Evolutionary conservation across 2,113 vertebrate genomes (phyloP), one percentile per base, ranked within the genome.

Genomic region (Heliornis fulica): DNA sequence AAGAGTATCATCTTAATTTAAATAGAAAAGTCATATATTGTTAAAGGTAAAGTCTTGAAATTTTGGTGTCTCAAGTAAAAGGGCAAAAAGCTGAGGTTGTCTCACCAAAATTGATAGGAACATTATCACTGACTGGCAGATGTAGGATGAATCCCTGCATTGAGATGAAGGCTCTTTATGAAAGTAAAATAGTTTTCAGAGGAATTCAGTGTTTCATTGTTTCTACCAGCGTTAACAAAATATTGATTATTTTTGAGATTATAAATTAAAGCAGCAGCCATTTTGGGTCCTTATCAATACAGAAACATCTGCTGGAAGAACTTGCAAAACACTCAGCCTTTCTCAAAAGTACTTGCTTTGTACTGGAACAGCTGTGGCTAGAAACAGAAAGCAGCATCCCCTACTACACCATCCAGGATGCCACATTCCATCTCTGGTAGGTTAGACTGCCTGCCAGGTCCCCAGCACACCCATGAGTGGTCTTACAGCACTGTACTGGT

Each of bases 401-500:
- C 28, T 61, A 0, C 57, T 28, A 5, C 31, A 2, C 34, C 69
- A 21, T 32, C 43, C 22, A 9, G 29, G 76, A 40, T 68, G 36
- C 7, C 3, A 7, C 17, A 5, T 34, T 23, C 48, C 15, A 11
- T 16, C 40, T 36, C 41, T 16, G 14, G 12, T 16, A 2, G 2
- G n/a, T 63, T 12, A 22, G 31, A 5, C 10, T 77, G 68, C n/a
- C 59, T 60, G 43, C 17, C 51, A 29, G 21, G 14, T n/a, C n/a
- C 74, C 63, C 79, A 74, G 50, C 54, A n/a, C 10, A 2, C 11
- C 19, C 54, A 16, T 41, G 36, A 86, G n/a, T 79, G 48, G 32
- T 12, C 57, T 61, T 32, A 61, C 13, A 46, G 66, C 17, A 13
- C 66, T 17, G 38, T 13, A 18, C 51, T 0, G 0, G 36, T 36